phyloP scores from a whole-genome alignment of 2,888 invertebrate genomes.

The Athrips mouffetella region DNA sequence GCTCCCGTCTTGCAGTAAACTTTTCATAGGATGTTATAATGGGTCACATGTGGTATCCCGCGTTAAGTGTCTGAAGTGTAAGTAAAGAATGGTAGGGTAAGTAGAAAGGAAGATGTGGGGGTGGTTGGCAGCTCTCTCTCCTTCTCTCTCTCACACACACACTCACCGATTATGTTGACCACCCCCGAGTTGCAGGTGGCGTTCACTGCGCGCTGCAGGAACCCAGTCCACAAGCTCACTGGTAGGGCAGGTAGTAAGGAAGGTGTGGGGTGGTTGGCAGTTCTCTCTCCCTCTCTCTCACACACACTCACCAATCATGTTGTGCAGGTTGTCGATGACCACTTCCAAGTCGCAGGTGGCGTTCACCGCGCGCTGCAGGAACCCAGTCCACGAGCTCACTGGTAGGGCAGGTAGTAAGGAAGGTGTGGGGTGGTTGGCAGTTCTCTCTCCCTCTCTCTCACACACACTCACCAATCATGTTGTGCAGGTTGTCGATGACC shows the following conservation, averaged over 20 bases:
- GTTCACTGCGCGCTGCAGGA: background rate
- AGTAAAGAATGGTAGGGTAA: no score
- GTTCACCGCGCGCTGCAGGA: background rate
- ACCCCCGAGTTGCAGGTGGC: constrained; percentile 60
- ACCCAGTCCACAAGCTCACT: background rate
- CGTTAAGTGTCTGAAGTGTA: no score
- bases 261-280: no score
- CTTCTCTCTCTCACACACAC: no score
- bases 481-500: constrained; percentile 70
- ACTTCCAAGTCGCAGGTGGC: constrained; percentile 60
- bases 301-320: constrained; percentile 71
- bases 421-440: no score
- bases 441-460: no score
- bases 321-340: constrained; percentile 70
- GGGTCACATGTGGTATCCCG: no score
- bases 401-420: background rate
- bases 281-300: no score
- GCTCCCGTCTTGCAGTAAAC: no score
- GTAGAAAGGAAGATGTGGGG: background rate
- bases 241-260: background rate
- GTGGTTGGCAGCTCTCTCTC: no score
- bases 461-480: constrained; percentile 73
- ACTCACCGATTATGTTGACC: no score
- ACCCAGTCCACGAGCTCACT: background rate
- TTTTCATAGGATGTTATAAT: no score